These are phyloP conservation scores for Sarcophaga carnaria DNA, from an alignment of 2,888 invertebrate genomes.

Conservation along the genomic window DNA sequence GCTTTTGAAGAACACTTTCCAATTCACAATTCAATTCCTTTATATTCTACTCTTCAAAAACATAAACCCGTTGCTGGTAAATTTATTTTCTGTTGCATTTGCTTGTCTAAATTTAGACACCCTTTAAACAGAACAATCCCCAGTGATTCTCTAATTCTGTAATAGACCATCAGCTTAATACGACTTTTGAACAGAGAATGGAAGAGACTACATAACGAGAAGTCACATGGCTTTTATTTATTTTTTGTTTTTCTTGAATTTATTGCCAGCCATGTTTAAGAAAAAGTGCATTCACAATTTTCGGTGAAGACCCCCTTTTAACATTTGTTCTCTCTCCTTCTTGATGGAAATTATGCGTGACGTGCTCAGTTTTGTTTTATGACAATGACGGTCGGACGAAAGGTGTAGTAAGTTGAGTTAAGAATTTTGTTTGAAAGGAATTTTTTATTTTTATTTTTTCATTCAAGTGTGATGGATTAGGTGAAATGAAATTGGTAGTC, in stretches of 20 bases:
- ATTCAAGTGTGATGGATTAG: too few species aligned
- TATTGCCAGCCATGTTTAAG: background rate
- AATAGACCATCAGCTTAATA: constrained; percentile 45
- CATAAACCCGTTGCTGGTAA: background rate
- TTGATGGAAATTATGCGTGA: background rate
- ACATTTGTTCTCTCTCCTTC: background rate
- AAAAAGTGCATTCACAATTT: background rate
- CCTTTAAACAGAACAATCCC: constrained; percentile 23
- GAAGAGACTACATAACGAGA: background rate
- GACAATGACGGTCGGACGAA: too few species aligned
- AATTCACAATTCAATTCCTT: too few species aligned
- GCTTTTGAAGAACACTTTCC: too few species aligned
- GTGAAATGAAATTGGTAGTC: too few species aligned
- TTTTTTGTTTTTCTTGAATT: too few species aligned
- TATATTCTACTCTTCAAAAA: too few species aligned
- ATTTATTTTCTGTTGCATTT: background rate
- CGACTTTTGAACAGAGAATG: constrained; percentile 8
- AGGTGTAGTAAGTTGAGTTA: too few species aligned
- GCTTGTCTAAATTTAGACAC: constrained; percentile 50
- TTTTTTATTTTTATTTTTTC: too few species aligned
- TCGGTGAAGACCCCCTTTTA: background rate
- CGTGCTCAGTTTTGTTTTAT: constrained; percentile 1
- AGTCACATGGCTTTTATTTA: background rate
- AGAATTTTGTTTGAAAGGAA: too few species aligned
- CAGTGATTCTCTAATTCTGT: constrained; percentile 39